Evolutionary conservation across 53 echinoderm and acorn worm genomes (phyloP), one percentile per base, ranked within the genome.

Genomic region (Holothuria scabra): DNA sequence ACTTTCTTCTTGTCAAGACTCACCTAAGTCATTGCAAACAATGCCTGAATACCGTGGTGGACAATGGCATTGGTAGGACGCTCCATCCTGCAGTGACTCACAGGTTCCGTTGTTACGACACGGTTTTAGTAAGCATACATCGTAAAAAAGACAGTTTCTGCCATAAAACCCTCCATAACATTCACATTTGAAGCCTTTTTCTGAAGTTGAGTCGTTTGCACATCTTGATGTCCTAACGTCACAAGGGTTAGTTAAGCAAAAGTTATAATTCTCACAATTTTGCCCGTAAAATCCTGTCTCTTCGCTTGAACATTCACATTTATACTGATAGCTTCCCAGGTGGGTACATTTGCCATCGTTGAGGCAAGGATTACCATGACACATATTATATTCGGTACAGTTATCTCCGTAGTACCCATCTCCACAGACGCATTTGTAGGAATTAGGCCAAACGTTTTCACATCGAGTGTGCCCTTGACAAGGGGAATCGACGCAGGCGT

Each of bases 281-380:
- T 59, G 57, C 2, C 95, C 95, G 74, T 88, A 66, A 85, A 92
- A 95, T 8, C 95, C 95, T 52, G 94, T 90, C 5, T 59, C 85
- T 10, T 85, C 79, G 4, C 85, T 85, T 33, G 64, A 41, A 23
- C 93, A 93, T 20, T 90, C 69, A 60, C 93, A 93, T 0, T 48
- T 46, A 69, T 82, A 93, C 60, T 30, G n/a, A 48, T 71, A 28
- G 57, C 79, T 70, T 12, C 84, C 79, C 8, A 20, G 3, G 9
- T 83, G 88, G 23, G 41, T 35, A 55, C 95, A 95, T 21, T 21
- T 7, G 2, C 91, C 95, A 33, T 62, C 92, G 20, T 94, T 94
- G 64, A 74, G 85, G 48, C 95, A 95, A 13, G 92, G 91, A 5
- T 65, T 62, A 41, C 79, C 84, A 0, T 83, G 70, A 59, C 95